phyloP scores from a whole-genome alignment of 2,113 vertebrate species.

The Anolis carolinensis region DNA sequence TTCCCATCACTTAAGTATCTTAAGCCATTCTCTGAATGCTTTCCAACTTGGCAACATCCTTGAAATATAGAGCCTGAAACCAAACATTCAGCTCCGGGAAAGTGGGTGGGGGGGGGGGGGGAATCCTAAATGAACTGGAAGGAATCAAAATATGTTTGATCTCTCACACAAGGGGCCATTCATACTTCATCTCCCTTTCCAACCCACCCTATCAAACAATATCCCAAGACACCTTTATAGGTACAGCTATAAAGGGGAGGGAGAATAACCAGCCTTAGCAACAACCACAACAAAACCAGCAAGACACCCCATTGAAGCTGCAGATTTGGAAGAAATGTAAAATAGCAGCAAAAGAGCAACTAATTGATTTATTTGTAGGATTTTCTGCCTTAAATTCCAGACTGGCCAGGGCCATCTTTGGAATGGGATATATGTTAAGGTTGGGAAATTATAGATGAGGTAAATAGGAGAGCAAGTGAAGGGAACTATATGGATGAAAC shows the following conservation, averaged over 20 bases:
- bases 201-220: background rate
- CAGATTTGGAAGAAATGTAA: no score
- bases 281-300: background rate
- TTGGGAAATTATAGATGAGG: background rate
- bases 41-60: slow-evolving; percentile 1
- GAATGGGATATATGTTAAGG: background rate
- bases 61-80: background rate
- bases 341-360: background rate
- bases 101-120: no score
- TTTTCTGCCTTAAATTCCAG: background rate
- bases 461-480: background rate
- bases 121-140: background rate
- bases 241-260: background rate
- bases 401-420: no score
- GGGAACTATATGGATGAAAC: background rate
- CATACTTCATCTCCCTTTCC: background rate
- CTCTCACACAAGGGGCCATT: background rate
- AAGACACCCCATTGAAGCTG: background rate
- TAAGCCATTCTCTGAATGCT: slow-evolving; percentile 8
- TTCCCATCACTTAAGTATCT: background rate
- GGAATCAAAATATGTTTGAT: background rate
- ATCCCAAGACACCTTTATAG: no score
- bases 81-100: background rate
- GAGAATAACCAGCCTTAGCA: background rate
- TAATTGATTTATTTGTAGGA: background rate